These are phyloP conservation scores for Arrhopalites spinosus DNA, from an alignment of 2,888 invertebrate species.

Conservation along the genomic window DNA sequence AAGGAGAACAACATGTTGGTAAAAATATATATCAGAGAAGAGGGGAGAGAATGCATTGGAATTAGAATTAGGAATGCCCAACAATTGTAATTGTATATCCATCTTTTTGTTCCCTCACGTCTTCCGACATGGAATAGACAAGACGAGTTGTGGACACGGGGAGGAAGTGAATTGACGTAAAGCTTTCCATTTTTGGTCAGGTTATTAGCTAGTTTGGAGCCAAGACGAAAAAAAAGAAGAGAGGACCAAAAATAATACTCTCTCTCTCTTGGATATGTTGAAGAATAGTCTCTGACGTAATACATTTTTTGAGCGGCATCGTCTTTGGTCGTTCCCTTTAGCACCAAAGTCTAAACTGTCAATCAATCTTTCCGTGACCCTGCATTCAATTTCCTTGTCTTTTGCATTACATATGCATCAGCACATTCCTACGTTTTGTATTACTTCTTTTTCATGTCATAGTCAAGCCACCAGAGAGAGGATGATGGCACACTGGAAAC, in stretches of 20 bases:
- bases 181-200: conserved; percentile 50
- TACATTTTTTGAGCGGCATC: conserved; percentile 28
- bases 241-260: not conserved
- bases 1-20: not conserved
- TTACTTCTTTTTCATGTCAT: conserved; percentile 5
- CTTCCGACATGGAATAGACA: conserved; percentile 22
- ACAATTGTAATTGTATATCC: not conserved
- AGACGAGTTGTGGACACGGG: conserved; percentile 8
- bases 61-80: conserved; percentile 5
- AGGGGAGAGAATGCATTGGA: not conserved
- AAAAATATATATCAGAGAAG: not conserved
- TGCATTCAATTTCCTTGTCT: conserved; percentile 37
- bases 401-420: conserved; percentile 7
- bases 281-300: not conserved
- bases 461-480: not conserved
- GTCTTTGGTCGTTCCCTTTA: conserved; percentile 32
- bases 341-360: conserved; percentile 39
- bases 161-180: conserved; percentile 38
- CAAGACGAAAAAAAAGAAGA: not conserved
- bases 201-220: conserved; percentile 47
- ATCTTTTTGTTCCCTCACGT: conserved; percentile 25
- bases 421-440: conserved; percentile 17
- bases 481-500: too few species aligned
- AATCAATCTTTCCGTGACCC: conserved; percentile 47
- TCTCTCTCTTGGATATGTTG: not conserved